Percentiles rank a stretch among this genome's conserved stretches.
phyloP scores from a whole-genome alignment of 2,113 vertebrate genomes.

The Murina feae region DNA sequence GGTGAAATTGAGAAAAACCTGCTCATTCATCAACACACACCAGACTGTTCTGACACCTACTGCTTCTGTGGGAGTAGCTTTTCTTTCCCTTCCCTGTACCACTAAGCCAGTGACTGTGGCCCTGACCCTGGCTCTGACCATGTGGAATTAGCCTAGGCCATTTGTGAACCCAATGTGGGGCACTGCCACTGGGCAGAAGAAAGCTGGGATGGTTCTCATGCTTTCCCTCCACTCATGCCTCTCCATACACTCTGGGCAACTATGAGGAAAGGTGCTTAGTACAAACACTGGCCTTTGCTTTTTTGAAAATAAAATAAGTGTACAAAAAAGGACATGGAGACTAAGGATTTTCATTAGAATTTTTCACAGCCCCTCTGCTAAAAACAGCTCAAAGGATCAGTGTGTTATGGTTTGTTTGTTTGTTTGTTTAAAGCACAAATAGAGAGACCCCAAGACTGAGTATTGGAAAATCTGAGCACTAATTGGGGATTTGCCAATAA shows the following conservation, averaged over 20 bases:
- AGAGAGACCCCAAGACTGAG: background rate
- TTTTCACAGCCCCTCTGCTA: background rate
- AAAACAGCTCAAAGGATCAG: background rate
- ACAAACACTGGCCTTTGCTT: background rate
- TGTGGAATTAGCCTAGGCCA: background rate
- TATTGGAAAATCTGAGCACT: background rate
- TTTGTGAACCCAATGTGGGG: background rate
- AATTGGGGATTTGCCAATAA: background rate
- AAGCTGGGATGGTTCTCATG: background rate
- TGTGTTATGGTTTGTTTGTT: background rate
- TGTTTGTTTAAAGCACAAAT: background rate
- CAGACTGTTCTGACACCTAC: background rate
- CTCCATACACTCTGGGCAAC: background rate
- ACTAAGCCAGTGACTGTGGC: background rate
- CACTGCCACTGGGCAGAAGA: background rate
- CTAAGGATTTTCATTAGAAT: background rate
- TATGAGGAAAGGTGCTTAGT: background rate
- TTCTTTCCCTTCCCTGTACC: background rate
- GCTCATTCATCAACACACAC: background rate
- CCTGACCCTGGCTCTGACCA: background rate
- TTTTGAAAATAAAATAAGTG: slow-evolving; percentile 2
- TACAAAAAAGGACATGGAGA: too few species aligned
- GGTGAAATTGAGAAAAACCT: background rate
- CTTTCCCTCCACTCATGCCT: background rate
- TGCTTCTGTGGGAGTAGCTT: background rate